phyloP scores from a whole-genome alignment of 2,888 invertebrate species.

The Muschampia plurimacula region DNA sequence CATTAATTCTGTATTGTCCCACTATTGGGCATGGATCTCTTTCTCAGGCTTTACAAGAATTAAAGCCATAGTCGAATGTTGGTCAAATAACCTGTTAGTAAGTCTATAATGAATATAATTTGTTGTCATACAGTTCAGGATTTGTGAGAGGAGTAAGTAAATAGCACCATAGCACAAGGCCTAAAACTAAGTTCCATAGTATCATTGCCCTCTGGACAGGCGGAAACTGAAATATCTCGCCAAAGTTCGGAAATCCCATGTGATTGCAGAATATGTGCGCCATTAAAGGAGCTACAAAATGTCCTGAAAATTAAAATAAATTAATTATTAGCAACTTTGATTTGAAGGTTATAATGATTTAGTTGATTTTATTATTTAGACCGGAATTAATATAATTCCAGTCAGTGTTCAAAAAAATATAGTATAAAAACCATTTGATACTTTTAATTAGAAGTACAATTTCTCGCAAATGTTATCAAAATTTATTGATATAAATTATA shows the following conservation, averaged over 20 bases:
- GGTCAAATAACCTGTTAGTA: background rate
- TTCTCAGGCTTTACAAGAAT: background rate
- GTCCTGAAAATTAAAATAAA: slow-evolving; percentile 85
- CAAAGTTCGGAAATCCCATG: slow-evolving; percentile 97
- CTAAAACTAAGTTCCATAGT: slow-evolving; percentile 89
- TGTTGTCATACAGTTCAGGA: slow-evolving; percentile 87
- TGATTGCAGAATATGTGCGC: slow-evolving; percentile 98
- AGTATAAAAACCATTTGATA: too few species aligned
- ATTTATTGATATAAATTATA: too few species aligned
- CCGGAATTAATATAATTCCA: too few species aligned
- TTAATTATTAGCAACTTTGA: background rate
- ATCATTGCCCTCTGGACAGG: slow-evolving; percentile 86
- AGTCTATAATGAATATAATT: slow-evolving; percentile 75
- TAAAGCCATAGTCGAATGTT: background rate
- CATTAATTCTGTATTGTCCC: background rate
- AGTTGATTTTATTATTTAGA: too few species aligned
- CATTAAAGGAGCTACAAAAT: slow-evolving; percentile 94
- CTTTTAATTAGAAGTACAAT: too few species aligned
- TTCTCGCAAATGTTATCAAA: too few species aligned
- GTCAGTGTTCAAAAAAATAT: too few species aligned
- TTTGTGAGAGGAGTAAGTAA: slow-evolving; percentile 91
- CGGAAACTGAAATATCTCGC: slow-evolving; percentile 78
- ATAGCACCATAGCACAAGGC: slow-evolving; percentile 91
- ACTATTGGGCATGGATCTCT: background rate
- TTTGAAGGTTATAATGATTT: background rate